phyloP scores from a whole-genome alignment of 1,140 invertebrate genomes.

The Apis dorsata region DNA sequence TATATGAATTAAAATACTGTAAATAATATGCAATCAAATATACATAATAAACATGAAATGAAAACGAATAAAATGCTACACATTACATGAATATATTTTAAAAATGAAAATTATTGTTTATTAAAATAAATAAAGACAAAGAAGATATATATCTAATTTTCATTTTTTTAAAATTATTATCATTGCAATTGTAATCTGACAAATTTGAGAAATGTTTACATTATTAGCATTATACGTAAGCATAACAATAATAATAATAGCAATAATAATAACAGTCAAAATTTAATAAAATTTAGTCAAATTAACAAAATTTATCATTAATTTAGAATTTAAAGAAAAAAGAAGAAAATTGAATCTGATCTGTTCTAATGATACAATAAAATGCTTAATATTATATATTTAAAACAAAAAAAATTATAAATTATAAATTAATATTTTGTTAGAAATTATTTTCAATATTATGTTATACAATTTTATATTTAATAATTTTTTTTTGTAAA shows the following conservation, averaged over 20 bases:
- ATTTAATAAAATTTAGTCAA: too few species aligned
- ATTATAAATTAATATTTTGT: not conserved
- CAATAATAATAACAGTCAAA: not conserved
- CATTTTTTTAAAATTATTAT: slow-evolving; percentile 11
- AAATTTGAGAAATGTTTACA: not conserved
- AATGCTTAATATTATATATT: slow-evolving; percentile 14
- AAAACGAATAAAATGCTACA: slow-evolving; percentile 28
- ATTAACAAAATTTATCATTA: slow-evolving; percentile 1
- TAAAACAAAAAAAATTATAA: slow-evolving; percentile 7
- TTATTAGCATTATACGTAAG: not conserved
- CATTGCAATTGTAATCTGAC: not conserved
- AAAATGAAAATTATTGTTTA: not conserved
- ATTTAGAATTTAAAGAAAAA: not conserved
- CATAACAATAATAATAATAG: not conserved
- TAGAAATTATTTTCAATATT: not conserved
- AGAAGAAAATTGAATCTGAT: not conserved
- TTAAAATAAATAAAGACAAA: slow-evolving; percentile 26
- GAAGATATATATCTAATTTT: not conserved
- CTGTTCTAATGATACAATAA: not conserved
- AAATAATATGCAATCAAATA: not conserved
- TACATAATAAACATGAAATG: not conserved
- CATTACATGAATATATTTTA: slow-evolving; percentile 3
- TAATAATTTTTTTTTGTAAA: not conserved
- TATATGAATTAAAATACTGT: slow-evolving; percentile 45
- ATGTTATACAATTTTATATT: too few species aligned